Percentiles rank a stretch among this genome's conserved stretches.
These are phyloP conservation scores for Hypercompe scribonia DNA, from an alignment of 2,888 invertebrate species.

Conservation along the genomic window DNA sequence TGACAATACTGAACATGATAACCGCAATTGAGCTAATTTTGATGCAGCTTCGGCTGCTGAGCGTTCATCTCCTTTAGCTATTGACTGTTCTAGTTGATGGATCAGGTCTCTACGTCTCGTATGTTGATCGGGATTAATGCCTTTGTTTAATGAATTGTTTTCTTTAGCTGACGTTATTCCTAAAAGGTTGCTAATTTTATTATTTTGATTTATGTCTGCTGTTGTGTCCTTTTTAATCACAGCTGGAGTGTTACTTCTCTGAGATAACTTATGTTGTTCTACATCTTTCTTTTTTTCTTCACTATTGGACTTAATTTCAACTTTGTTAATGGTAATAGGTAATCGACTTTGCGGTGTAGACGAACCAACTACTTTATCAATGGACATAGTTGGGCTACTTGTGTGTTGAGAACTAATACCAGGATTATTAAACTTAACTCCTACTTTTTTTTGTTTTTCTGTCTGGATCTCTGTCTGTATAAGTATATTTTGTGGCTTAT, in stretches of 20 bases:
- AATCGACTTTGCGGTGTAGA: conserved; percentile 26
- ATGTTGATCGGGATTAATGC: conserved; percentile 63
- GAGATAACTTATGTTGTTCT: conserved; percentile 4
- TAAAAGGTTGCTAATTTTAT: conserved; percentile 9
- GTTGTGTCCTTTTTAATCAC: conserved; percentile 12
- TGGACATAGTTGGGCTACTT: neutral
- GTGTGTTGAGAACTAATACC: conserved; percentile 6
- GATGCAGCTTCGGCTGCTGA: conserved; percentile 92
- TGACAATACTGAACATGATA: conserved; percentile 89
- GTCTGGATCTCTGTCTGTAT: conserved; percentile 1
- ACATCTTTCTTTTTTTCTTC: conserved; percentile 18
- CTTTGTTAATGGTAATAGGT: conserved; percentile 13
- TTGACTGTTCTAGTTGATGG: conserved; percentile 91
- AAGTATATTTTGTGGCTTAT: conserved; percentile 13
- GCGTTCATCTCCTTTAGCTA: conserved; percentile 91
- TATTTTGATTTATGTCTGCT: conserved; percentile 9
- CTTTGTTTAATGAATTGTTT: conserved; percentile 20
- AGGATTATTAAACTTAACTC: neutral
- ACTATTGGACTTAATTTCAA: conserved; percentile 22
- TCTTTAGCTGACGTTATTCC: conserved; percentile 21
- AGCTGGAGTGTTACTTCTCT: conserved; percentile 10
- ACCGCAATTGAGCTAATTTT: conserved; percentile 91
- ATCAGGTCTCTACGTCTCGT: conserved; percentile 82
- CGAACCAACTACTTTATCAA: conserved; percentile 10
- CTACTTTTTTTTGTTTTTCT: conserved; percentile 9